Conservation (phyloP, 1,140 invertebrate genomes). For the Ceratosolen fusciceps region DNA sequence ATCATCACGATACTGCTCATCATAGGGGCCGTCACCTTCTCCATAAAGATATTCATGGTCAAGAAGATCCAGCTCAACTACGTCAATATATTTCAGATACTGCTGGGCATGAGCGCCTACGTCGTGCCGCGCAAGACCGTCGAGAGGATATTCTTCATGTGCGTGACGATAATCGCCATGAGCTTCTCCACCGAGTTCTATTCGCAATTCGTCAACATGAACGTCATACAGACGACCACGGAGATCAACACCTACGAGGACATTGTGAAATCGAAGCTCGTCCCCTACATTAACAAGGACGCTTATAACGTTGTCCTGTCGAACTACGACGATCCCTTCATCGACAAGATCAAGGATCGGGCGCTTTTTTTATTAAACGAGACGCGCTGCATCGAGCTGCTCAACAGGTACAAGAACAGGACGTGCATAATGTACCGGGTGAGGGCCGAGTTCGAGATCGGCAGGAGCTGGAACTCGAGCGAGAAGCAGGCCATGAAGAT, state of each 20-base stretch:
- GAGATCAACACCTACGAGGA: not conserved
- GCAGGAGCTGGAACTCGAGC: not conserved
- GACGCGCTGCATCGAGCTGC: not conserved
- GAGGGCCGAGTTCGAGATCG: not conserved
- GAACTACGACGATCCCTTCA: not conserved
- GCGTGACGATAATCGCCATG: slow-evolving; percentile 2
- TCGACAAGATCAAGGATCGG: not conserved
- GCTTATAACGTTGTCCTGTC: slow-evolving; percentile 14
- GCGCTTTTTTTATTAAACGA: not conserved
- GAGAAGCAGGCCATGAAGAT: not conserved
- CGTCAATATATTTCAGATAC: slow-evolving; percentile 5
- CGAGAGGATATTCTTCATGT: slow-evolving; percentile 10
- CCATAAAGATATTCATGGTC: not conserved
- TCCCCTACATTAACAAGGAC: not conserved
- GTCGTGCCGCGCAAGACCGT: not conserved
- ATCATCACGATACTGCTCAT: not conserved
- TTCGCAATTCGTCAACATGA: slow-evolving; percentile 7
- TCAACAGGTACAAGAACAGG: not conserved
- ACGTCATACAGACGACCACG: not conserved
- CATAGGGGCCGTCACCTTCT: not conserved
- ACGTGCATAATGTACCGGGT: not conserved
- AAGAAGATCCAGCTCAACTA: not conserved
- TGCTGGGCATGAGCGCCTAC: not conserved
- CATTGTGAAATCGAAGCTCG: not conserved
- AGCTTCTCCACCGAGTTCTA: not conserved